Base-by-base conservation (phyloP, 2,113 vertebrate genomes). In the Hemiprocne comata region DNA sequence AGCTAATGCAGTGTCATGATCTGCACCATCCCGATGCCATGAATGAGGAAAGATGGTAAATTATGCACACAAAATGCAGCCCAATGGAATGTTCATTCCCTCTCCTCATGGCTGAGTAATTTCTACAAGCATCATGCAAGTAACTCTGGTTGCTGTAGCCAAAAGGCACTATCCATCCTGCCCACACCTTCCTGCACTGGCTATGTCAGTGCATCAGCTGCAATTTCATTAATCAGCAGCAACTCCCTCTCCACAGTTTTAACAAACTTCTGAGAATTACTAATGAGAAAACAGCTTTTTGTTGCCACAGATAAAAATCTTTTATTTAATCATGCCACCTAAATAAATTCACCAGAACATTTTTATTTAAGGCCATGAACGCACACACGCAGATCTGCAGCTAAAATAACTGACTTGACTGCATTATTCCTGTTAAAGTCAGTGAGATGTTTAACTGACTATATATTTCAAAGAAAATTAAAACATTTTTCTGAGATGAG, bases 21-120 rank as follows among this genome's bases (percentile, higher is more conserved):
- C 62, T 67, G 80, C 19, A 38, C 46, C 0, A 0, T 13, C 9
- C 2, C 46, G 46, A 13, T 0, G 3, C 42, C 36, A 26, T 23
- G 19, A 81, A 50, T 14, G 55, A 73, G 34, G 31, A 54, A 77
- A 83, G 40, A 48, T 17, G 55, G 69, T 12, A 66, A 84, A 74
- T 80, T 74, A 55, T 20, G 25, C 25, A 6, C 4, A 10, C 24
- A n/a, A n/a, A n/a, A n/a, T n/a, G n/a, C n/a, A n/a, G n/a, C n/a
- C n/a, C n/a, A 17, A 24, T n/a, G 19, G 54, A 86, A 20, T 7
- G 8, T 40, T 72, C 16, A 42, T 42, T 64, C 46, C 42, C n/a
- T 71, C 65, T 77, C 24, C 55, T 91, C 40, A 84, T 13, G 72
- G 84, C 55, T 81, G 77, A 92, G 61, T 42, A 54, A 93, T 60